Evolutionary conservation across 2,888 invertebrate genomes (phyloP).

Genomic region (Formica aserva): DNA sequence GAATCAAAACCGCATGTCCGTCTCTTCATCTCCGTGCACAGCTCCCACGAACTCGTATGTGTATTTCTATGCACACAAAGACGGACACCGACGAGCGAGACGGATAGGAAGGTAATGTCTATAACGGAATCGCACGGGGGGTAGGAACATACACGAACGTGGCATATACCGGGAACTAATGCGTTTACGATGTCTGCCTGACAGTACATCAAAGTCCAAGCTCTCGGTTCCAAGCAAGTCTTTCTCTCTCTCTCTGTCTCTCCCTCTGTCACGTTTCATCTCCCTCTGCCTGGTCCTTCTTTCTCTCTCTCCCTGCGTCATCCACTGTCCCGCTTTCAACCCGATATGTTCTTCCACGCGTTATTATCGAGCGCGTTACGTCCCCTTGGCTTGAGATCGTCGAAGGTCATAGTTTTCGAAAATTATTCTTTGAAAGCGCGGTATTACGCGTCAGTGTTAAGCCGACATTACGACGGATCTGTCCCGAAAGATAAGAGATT

Average conservation of each 20-base stretch:
- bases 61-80: conserved; percentile 46
- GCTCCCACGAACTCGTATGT: conserved; percentile 57
- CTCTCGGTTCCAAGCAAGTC: conserved; percentile 67
- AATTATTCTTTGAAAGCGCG: neutral
- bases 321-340: conserved; percentile 60
- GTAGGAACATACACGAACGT: conserved; percentile 56
- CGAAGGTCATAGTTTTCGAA: conserved; percentile 40
- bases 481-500: neutral
- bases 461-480: neutral
- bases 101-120: conserved; percentile 67
- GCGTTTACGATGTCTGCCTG: conserved; percentile 84
- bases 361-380: conserved; percentile 69
- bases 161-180: conserved; percentile 79
- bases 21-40: conserved; percentile 53
- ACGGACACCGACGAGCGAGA: conserved; percentile 37
- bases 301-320: conserved; percentile 29
- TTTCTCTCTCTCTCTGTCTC: conserved; percentile 43
- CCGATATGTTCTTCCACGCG: conserved; percentile 70
- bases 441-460: neutral
- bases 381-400: conserved; percentile 26
- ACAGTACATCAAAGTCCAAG: conserved; percentile 83
- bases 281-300: conserved; percentile 24
- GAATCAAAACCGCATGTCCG: conserved; percentile 36
- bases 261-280: conserved; percentile 47
- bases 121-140: conserved; percentile 74